Base-by-base conservation (phyloP, 2,797 vertebrate species). In the Varecia variegata region DNA sequence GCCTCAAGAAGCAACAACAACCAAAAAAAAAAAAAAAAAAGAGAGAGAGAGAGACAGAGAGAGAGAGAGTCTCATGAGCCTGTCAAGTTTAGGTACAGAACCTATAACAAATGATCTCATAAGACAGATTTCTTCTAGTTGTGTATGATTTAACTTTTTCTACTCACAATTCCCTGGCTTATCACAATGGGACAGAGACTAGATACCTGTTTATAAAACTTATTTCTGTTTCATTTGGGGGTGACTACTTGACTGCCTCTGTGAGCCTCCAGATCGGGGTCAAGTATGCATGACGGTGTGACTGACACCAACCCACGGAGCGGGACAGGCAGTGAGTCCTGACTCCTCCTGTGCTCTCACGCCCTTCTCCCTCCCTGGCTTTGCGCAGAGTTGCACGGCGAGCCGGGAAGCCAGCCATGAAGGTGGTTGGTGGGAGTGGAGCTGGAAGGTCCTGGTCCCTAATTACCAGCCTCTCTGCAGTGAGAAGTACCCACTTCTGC, bases 301-400 rank as follows among this genome's bases (percentile, higher is more conserved):
- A 35, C 47, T 79, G n/a, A 12, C 21, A 4, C 70, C 54, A 14
- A 67, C 45, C 9, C 40, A 20, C 4, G 9, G 20, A 5, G 11
- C 4, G 1, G 10, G 21, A 30, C 30, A 81, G 21, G 52, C 35
- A 25, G 65, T 35, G 71, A 60, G 1, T 0, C 2, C 35, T 3
- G 6, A 43, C 35, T 12, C 50, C 58, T 20, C 18, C 32, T 14
- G 58, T 11, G 38, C 23, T 38, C 20, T 11, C 35, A 5, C 1
- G 21, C 27, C 50, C 30, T 38, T n/a, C n/a, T 74, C 20, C 30
- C 27, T 21, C 25, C 54, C 25, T 5, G 0, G 50, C 20, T 21
- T 21, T 7, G 32, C 23, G 5, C 32, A 1, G 18, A 5, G 20
- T 38, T 4, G 9, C 25, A 20, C 15, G 2, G 68, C 1, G 0